Evolutionary conservation across 1,140 invertebrate species (phyloP).

Genomic region (Drosophila albomicans): DNA sequence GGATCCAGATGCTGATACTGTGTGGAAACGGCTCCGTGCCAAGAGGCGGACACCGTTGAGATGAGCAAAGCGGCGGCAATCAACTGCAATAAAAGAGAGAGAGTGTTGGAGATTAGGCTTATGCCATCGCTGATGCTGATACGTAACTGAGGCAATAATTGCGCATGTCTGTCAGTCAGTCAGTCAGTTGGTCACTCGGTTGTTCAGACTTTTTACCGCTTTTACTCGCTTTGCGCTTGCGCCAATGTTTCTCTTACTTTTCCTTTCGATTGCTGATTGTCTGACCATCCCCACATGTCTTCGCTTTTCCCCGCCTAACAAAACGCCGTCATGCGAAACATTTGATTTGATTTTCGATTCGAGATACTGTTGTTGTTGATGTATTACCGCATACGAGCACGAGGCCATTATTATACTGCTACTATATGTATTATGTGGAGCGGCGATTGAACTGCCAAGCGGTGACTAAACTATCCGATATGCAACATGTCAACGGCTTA

Average conservation of each 20-base stretch:
- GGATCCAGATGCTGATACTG: slow-evolving; percentile 88
- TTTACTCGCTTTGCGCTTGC: slow-evolving; percentile 41
- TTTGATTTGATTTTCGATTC: slow-evolving; percentile 62
- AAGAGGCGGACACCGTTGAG: slow-evolving; percentile 76
- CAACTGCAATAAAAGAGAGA: slow-evolving; percentile 48
- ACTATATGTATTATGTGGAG: slow-evolving; percentile 63
- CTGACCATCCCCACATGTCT: slow-evolving; percentile 23
- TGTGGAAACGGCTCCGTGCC: slow-evolving; percentile 84
- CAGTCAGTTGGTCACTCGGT: slow-evolving; percentile 41
- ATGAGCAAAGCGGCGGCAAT: slow-evolving; percentile 77
- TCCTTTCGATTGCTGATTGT: slow-evolving; percentile 25
- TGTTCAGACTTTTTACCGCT: slow-evolving; percentile 33
- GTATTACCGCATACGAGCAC: slow-evolving; percentile 70
- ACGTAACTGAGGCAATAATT: slow-evolving; percentile 52
- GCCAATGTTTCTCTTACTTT: slow-evolving; percentile 49
- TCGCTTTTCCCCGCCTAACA: not conserved
- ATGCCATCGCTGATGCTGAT: slow-evolving; percentile 13
- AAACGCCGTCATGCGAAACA: slow-evolving; percentile 59
- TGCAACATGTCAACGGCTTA: slow-evolving; percentile 75
- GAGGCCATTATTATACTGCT: slow-evolving; percentile 54
- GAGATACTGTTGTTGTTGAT: slow-evolving; percentile 48
- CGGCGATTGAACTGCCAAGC: slow-evolving; percentile 20
- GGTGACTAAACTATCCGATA: slow-evolving; percentile 49
- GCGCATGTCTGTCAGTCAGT: slow-evolving; percentile 30
- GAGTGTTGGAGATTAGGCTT: not conserved